A percentile compares a stretch with the other conserved stretches of the same genome.
phyloP scores from a whole-genome alignment of 2,888 invertebrate genomes.

The Meteorus colon region DNA sequence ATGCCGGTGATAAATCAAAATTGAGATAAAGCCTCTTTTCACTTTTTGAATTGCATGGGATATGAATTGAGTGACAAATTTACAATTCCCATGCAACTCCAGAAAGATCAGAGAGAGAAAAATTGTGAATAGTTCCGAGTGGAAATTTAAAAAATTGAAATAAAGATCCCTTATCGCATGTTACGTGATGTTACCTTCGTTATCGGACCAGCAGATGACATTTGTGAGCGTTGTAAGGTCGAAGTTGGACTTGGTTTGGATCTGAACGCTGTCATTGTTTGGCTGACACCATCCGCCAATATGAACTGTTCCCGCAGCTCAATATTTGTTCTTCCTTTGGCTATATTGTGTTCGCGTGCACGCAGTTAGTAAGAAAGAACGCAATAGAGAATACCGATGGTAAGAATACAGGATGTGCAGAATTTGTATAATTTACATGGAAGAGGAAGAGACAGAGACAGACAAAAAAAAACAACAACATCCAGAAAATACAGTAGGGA shows the following conservation, averaged over 20 bases:
- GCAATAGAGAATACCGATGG: slow-evolving; percentile 59
- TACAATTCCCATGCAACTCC: slow-evolving; percentile 17
- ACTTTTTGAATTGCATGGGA: slow-evolving; percentile 26
- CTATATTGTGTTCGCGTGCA: slow-evolving; percentile 79
- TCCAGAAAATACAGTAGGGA: slow-evolving; percentile 33
- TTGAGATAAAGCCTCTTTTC: slow-evolving; percentile 28
- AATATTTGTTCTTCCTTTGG: slow-evolving; percentile 99
- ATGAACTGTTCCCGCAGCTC: slow-evolving; percentile 99
- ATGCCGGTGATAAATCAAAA: slow-evolving; percentile 49
- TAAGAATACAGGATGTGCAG: slow-evolving; percentile 56
- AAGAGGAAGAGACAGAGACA: slow-evolving; percentile 25
- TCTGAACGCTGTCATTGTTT: slow-evolving; percentile 99
- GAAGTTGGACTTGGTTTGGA: slow-evolving; percentile 92
- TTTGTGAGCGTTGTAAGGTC: slow-evolving; percentile 78
- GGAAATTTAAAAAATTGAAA: slow-evolving; percentile 38
- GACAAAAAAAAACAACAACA: slow-evolving; percentile 41
- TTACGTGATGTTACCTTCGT: slow-evolving; percentile 84
- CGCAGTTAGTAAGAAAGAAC: slow-evolving; percentile 66
- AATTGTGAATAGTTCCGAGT: slow-evolving; percentile 15
- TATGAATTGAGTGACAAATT: slow-evolving; percentile 47
- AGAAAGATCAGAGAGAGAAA: slow-evolving; percentile 34
- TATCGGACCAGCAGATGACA: slow-evolving; percentile 89
- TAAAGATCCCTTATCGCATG: slow-evolving; percentile 37
- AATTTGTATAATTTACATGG: slow-evolving; percentile 50
- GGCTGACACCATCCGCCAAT: slow-evolving; percentile 97